phyloP scores from a whole-genome alignment of 2,888 invertebrate genomes.

The Protodeltote pygarga region DNA sequence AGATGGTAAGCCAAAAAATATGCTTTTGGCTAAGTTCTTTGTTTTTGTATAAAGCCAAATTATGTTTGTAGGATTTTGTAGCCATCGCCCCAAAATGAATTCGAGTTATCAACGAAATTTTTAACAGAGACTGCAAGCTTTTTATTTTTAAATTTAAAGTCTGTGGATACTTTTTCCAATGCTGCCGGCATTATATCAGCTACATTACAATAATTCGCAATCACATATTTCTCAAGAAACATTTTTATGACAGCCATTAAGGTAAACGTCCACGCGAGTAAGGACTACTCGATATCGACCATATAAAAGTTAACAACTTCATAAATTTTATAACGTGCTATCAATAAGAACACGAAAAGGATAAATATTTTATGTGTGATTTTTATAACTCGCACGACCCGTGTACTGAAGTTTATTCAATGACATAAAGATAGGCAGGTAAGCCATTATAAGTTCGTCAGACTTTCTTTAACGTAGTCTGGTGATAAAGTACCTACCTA shows the following conservation, averaged over 20 bases:
- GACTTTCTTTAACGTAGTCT: not conserved
- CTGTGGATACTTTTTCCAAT: slow-evolving; percentile 10
- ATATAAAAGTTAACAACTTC: slow-evolving; percentile 76
- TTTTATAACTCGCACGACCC: slow-evolving; percentile 60
- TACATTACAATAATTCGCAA: slow-evolving; percentile 32
- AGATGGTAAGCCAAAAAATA: no score
- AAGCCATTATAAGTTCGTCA: slow-evolving; percentile 30
- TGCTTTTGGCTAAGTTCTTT: no score
- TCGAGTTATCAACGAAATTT: not conserved
- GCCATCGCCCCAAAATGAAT: no score
- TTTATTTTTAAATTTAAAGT: not conserved
- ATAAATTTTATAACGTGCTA: slow-evolving; percentile 77
- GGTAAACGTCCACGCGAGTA: slow-evolving; percentile 44
- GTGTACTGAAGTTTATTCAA: slow-evolving; percentile 41
- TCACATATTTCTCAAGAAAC: slow-evolving; percentile 46
- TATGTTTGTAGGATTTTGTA: no score
- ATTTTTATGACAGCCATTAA: slow-evolving; percentile 47
- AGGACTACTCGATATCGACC: slow-evolving; percentile 58
- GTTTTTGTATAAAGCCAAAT: no score
- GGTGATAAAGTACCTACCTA: no score
- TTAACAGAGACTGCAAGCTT: not conserved
- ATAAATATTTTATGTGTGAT: slow-evolving; percentile 71
- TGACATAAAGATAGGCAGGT: slow-evolving; percentile 51
- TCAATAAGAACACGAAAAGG: slow-evolving; percentile 68
- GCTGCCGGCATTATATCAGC: slow-evolving; percentile 13